These are phyloP conservation scores for Gyrodactylus salaris DNA, from an alignment of 1,140 invertebrate species.

Conservation along the genomic window DNA sequence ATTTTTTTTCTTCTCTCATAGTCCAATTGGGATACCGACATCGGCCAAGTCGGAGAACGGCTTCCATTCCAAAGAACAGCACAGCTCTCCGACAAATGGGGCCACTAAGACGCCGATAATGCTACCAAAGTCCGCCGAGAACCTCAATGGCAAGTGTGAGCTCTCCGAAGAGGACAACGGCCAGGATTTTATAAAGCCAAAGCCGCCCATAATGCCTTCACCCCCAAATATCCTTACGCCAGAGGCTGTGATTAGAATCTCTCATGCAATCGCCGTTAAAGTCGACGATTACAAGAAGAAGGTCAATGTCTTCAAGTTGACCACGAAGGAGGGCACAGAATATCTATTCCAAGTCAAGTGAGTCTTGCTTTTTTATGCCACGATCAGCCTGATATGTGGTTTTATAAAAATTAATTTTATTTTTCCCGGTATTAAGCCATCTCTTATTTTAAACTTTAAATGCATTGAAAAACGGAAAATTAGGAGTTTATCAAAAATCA, in stretches of 20 bases:
- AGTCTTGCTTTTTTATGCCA: too few relatives aligned
- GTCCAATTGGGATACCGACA: too few relatives aligned
- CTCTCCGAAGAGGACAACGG: not conserved
- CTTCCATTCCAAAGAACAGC: not conserved
- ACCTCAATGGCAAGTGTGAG: not conserved
- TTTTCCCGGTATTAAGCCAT: too few relatives aligned
- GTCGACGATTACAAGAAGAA: not conserved
- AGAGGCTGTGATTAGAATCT: not conserved
- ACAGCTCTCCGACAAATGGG: not conserved
- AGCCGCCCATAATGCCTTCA: not conserved
- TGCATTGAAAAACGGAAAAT: too few relatives aligned
- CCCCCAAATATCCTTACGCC: not conserved
- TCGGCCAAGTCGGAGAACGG: not conserved
- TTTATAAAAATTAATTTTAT: too few relatives aligned
- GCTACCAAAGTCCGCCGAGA: not conserved
- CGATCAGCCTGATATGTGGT: too few relatives aligned
- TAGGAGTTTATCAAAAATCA: too few relatives aligned
- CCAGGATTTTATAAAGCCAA: too few relatives aligned
- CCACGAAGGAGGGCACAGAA: not conserved
- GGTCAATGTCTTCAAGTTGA: not conserved
- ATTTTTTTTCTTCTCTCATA: too few relatives aligned
- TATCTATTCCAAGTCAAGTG: slow-evolving; percentile 5
- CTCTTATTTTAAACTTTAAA: too few relatives aligned
- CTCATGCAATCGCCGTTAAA: not conserved
- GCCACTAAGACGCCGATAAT: not conserved